These are phyloP conservation scores for Poeciliopsis infans DNA, from an alignment of 2,797 vertebrate genomes.

Conservation along the genomic window DNA sequence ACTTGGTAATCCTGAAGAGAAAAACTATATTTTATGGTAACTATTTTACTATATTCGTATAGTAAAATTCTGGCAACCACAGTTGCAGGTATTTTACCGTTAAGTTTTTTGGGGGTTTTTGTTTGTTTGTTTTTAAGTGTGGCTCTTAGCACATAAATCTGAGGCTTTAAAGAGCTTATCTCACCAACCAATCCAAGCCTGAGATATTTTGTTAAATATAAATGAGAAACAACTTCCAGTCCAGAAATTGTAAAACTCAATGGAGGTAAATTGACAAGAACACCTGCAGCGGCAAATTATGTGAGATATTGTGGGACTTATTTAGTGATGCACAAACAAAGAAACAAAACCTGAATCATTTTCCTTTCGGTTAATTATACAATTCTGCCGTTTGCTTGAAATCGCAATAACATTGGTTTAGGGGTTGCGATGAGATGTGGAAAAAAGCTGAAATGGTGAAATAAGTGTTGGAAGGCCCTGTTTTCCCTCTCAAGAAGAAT, in stretches of 20 bases:
- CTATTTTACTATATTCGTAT: too few relatives aligned
- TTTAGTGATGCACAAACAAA: neutral
- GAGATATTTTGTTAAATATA: neutral
- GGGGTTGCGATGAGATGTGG: neutral
- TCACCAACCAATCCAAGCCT: neutral
- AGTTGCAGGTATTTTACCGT: too few relatives aligned
- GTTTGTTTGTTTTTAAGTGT: too few relatives aligned
- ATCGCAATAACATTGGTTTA: neutral
- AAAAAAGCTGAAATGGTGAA: neutral
- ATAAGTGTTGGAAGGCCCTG: neutral
- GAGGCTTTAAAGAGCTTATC: neutral
- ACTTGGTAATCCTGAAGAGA: neutral
- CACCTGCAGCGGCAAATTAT: neutral
- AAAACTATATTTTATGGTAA: too few relatives aligned
- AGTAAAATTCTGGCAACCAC: too few relatives aligned
- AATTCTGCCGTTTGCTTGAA: neutral
- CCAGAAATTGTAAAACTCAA: neutral
- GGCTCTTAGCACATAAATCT: neutral
- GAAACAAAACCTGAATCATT: neutral
- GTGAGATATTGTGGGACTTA: neutral
- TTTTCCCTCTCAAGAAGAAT: neutral
- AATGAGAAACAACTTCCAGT: neutral
- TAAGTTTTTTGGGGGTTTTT: too few relatives aligned
- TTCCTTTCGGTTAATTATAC: neutral
- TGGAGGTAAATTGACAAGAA: neutral